These are phyloP conservation scores for Phalacrocorax brasilianus DNA, from an alignment of 2,113 vertebrate species.

Conservation along the genomic window DNA sequence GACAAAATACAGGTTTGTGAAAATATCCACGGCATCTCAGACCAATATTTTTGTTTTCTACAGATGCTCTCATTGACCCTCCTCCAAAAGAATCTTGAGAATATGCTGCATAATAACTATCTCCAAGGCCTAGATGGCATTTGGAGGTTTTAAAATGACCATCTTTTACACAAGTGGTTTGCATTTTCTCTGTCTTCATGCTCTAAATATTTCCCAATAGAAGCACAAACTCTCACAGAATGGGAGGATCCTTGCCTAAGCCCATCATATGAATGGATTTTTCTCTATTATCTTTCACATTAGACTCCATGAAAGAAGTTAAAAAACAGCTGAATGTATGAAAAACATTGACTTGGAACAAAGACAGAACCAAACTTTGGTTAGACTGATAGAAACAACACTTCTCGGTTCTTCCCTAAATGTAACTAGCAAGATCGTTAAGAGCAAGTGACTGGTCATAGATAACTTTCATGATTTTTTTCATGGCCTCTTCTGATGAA, in stretches of 20 bases:
- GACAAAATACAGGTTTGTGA: neutral
- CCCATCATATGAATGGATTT: neutral
- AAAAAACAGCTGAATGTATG: neutral
- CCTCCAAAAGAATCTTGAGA: neutral
- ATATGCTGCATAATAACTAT: neutral
- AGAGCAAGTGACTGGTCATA: accelerated
- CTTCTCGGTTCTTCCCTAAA: neutral
- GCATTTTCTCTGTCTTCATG: neutral
- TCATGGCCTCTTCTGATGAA: neutral
- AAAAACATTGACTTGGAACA: neutral
- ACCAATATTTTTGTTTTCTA: neutral
- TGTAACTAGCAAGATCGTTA: neutral
- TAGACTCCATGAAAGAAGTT: neutral
- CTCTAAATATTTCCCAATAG: neutral
- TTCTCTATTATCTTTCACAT: neutral
- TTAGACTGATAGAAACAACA: neutral
- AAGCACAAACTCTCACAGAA: neutral
- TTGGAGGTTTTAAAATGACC: conserved; percentile 15
- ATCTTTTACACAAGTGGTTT: neutral
- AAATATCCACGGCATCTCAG: neutral
- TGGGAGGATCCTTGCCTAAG: neutral
- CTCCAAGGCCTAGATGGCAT: neutral
- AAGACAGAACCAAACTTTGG: neutral
- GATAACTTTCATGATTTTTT: neutral
- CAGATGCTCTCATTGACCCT: neutral